phyloP scores from a whole-genome alignment of 1,140 invertebrate genomes.

The Papilio xuthus region DNA sequence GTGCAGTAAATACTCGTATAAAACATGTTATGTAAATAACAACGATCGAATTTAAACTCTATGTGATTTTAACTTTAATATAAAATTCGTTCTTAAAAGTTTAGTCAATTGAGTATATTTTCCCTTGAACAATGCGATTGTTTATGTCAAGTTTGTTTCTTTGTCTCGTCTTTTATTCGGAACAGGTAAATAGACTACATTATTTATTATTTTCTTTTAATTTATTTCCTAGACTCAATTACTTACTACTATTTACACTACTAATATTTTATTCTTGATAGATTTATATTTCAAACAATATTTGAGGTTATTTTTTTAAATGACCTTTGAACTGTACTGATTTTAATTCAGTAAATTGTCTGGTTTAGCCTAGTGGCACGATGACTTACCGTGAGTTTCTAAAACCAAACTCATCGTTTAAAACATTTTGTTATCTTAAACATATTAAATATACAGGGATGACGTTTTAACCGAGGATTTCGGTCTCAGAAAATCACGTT shows the following conservation, averaged over 20 bases:
- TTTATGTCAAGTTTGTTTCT: slow-evolving; percentile 29
- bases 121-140: slow-evolving; percentile 37
- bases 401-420: too few species aligned
- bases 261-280: slow-evolving; percentile 20
- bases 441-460: too few species aligned
- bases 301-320: too few species aligned
- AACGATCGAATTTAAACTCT: background rate
- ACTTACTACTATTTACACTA: slow-evolving; percentile 18
- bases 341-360: too few species aligned
- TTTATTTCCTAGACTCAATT: too few species aligned
- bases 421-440: too few species aligned
- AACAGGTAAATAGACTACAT: slow-evolving; percentile 39
- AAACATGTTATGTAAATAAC: slow-evolving; percentile 9
- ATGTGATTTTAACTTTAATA: background rate
- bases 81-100: background rate
- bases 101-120: background rate
- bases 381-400: too few species aligned
- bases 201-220: background rate
- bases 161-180: slow-evolving; percentile 41
- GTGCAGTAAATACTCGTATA: background rate
- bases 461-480: too few species aligned
- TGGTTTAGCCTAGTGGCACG: too few species aligned
- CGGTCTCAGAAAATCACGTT: too few species aligned
- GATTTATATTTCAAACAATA: background rate
- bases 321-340: background rate